These are phyloP conservation scores for Hemicentrotus pulcherrimus DNA, from an alignment of 35 echinoderm and acorn worm genomes.

Conservation along the genomic window DNA sequence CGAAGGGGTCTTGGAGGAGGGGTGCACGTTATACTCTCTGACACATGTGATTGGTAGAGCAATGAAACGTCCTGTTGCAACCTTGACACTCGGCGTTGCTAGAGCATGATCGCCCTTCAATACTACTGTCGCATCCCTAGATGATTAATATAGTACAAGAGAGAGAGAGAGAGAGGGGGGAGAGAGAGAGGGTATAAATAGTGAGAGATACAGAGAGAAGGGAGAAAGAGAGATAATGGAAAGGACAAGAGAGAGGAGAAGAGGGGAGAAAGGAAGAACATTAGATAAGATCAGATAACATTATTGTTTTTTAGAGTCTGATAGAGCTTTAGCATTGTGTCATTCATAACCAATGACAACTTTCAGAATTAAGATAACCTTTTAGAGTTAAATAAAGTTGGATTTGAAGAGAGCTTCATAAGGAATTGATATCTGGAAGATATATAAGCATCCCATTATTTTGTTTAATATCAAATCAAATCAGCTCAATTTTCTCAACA, in stretches of 20 bases:
- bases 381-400: no score
- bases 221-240: background rate
- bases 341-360: no score
- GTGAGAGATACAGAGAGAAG: background rate
- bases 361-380: no score
- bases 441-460: no score
- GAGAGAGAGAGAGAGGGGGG: background rate
- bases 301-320: no score
- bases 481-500: no score
- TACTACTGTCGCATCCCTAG: background rate
- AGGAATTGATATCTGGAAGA: no score
- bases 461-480: no score
- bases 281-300: background rate
- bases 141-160: background rate
- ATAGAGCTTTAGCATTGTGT: no score
- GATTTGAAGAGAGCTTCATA: no score
- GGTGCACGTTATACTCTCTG: constrained; percentile 33
- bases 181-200: background rate
- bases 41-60: background rate
- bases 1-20: background rate
- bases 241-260: background rate
- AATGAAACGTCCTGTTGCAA: constrained; percentile 35
- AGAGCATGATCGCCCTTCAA: background rate
- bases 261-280: background rate
- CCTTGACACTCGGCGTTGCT: constrained; percentile 8